phyloP scores from a whole-genome alignment of 1,140 invertebrate genomes.

The Formica exsecta region DNA sequence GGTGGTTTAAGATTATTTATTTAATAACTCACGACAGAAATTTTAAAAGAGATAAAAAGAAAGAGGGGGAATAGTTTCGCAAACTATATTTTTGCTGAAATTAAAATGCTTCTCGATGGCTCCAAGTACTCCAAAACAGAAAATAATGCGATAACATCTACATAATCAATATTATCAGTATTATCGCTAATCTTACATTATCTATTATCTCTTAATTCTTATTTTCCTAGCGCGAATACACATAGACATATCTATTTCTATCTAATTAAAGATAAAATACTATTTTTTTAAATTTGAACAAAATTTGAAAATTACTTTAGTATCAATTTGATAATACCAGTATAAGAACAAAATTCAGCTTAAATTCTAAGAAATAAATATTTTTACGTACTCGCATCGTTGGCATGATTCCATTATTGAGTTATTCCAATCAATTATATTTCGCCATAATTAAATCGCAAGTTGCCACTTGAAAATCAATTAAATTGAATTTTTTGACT shows the following conservation, averaged over 20 bases:
- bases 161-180: constrained; percentile 12
- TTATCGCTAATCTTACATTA: background rate
- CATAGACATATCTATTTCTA: background rate
- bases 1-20: constrained; percentile 13
- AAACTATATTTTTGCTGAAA: background rate
- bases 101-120: constrained; percentile 18
- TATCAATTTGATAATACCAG: background rate
- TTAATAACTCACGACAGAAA: background rate
- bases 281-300: background rate
- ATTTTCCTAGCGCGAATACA: background rate
- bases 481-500: background rate
- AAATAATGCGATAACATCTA: background rate
- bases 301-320: background rate
- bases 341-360: background rate
- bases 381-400: constrained; percentile 24
- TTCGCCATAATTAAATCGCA: background rate
- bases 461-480: background rate
- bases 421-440: background rate
- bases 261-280: background rate
- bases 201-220: background rate
- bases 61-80: background rate
- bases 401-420: background rate
- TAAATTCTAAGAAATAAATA: background rate
- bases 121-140: constrained; percentile 45
- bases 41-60: background rate